A percentile compares a stretch with the other conserved stretches of the same genome.
These are phyloP conservation scores for Epizoanthus ramosus DNA, from an alignment of 92 coral and sea anemone species.

Conservation along the genomic window DNA sequence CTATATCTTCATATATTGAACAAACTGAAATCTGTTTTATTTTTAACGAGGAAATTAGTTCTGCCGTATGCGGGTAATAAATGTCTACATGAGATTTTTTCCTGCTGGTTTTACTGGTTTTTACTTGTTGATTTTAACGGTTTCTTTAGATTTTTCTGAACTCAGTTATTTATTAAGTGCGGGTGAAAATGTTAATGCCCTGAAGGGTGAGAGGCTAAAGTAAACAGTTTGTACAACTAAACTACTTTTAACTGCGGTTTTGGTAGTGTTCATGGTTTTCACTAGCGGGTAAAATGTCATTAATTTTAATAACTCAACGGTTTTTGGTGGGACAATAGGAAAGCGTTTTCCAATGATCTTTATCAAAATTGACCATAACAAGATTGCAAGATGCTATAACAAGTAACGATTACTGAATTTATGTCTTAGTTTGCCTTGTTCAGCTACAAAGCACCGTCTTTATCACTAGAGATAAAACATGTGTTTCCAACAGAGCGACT, in stretches of 20 bases:
- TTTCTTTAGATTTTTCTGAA: conserved; percentile 3
- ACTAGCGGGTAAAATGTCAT: conserved; percentile 27
- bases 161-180: neutral
- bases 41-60: neutral
- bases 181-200: no score
- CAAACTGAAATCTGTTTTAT: neutral
- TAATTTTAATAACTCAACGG: conserved; percentile 42
- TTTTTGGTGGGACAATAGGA: conserved; percentile 14
- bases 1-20: neutral
- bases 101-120: neutral
- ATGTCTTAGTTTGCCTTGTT: neutral
- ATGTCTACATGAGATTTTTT: neutral
- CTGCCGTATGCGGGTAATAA: neutral
- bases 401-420: neutral
- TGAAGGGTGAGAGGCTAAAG: neutral
- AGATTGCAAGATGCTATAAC: conserved; percentile 34
- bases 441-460: neutral
- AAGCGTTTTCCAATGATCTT: conserved; percentile 26
- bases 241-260: conserved; percentile 23
- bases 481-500: no score
- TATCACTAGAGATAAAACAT: neutral
- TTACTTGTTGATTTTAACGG: neutral
- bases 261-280: no score
- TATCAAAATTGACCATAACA: conserved; percentile 23
- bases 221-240: neutral